Evolutionary conservation across 2,797 vertebrate genomes (phyloP).

Genomic region (Carcharodon carcharias): DNA sequence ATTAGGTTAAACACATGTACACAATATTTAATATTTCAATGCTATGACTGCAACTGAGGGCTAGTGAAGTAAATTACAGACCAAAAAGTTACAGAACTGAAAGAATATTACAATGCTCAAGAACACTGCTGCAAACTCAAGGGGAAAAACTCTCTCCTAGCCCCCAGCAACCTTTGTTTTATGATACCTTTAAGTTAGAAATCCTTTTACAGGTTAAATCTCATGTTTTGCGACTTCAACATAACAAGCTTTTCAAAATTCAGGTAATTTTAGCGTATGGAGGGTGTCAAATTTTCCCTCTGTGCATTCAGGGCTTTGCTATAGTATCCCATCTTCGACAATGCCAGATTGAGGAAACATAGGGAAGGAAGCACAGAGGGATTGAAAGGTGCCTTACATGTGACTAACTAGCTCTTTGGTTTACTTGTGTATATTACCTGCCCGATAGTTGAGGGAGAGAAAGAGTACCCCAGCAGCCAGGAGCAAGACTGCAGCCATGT

Average conservation of each 20-base stretch:
- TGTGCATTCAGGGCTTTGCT: background rate
- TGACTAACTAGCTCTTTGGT: background rate
- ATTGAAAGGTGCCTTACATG: background rate
- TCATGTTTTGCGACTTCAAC: background rate
- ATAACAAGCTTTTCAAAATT: background rate
- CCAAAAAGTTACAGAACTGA: background rate
- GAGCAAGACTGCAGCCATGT: background rate
- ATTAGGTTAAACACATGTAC: background rate
- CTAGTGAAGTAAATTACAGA: background rate
- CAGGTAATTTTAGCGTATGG: background rate
- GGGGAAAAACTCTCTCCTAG: background rate
- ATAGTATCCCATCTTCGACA: background rate
- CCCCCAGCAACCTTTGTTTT: background rate
- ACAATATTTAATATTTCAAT: background rate
- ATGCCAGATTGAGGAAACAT: background rate
- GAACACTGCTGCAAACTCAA: background rate
- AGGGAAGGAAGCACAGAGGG: background rate
- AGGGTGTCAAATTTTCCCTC: background rate
- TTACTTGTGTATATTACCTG: background rate
- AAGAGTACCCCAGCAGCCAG: background rate
- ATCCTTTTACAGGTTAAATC: background rate
- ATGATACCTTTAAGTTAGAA: background rate
- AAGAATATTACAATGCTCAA: background rate
- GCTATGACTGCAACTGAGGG: background rate
- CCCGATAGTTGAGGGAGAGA: background rate